Base-by-base conservation (phyloP, 2,113 vertebrate species). In the Ceuthmochares aereus region DNA sequence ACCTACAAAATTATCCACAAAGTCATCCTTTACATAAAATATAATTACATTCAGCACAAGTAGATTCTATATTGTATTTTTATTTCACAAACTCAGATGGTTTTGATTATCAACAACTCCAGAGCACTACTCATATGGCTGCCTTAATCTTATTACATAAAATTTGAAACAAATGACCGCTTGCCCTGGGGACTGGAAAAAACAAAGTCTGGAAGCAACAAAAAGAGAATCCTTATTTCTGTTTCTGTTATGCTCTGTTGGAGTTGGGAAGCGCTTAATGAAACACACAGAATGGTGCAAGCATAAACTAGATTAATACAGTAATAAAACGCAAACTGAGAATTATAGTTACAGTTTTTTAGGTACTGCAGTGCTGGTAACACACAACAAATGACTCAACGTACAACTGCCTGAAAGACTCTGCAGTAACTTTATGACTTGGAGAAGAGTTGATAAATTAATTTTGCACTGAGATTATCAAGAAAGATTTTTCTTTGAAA, bases 101-200 rank as follows among this genome's bases (percentile, higher is more conserved):
- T 60, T 93, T 90, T 79, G 54, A 89, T 89, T 36, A 93, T 72
- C 27, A n/a, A 4, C 32, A 47, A 32, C 76, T 79, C 47, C 70
- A 54, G 2, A 84, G 64, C 68, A 87, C 32, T 42, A 78, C 55
- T 68, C 76, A 67, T 26, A 37, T 9, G 30, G 49, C 14, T 3
- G 1, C 69, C 72, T 56, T 49, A 56, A 87, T 60, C 74, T 75
- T 58, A 37, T 29, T 47, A 75, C 52, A 81, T 29, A 69, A 62
- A 73, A 88, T 75, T 10, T 84, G 83, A 59, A 88, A 88, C 63
- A 86, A 84, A 86, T 30, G 36, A 80, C 75, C 0, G 2, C 72
- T 91, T 92, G 36, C 87, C 72, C 79, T 26, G 32, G 49, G 23
- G 85, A 76, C 34, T 55, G 72, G 63, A 84, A 95, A 91, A 89